Evolutionary conservation across 1,140 invertebrate genomes (phyloP).

Genomic region (Aporrectodea caliginosa): DNA sequence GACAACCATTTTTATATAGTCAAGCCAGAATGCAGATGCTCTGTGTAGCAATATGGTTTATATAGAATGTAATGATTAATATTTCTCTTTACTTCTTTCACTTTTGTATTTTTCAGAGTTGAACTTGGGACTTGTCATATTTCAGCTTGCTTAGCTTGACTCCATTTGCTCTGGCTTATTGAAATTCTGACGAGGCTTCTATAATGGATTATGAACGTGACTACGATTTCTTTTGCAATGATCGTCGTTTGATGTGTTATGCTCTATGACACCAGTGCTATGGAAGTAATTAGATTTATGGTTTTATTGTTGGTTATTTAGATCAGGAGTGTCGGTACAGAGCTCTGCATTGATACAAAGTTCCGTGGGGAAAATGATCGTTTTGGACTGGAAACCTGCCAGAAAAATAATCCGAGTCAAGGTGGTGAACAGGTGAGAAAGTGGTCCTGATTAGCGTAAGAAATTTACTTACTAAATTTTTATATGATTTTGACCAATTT

Average conservation of each 20-base stretch:
- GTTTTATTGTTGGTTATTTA: conserved; percentile 13
- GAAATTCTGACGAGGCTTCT: background rate
- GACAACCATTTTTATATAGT: too few species aligned
- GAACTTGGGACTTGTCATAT: background rate
- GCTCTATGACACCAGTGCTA: too few species aligned
- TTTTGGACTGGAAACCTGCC: conserved; percentile 64
- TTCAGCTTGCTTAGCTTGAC: background rate
- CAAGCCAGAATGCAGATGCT: too few species aligned
- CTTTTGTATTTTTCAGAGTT: too few species aligned
- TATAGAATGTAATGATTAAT: too few species aligned
- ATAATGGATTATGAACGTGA: background rate
- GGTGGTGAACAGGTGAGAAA: conserved; percentile 59
- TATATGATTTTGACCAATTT: background rate
- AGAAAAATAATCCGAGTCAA: conserved; percentile 60
- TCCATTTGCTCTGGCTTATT: background rate
- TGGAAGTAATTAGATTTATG: too few species aligned
- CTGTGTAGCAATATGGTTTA: too few species aligned
- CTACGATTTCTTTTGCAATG: background rate
- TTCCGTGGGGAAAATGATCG: conserved; percentile 65
- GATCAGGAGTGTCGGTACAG: conserved; percentile 61
- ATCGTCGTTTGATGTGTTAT: too few species aligned
- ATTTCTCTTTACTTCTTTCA: too few species aligned
- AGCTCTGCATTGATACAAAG: conserved; percentile 73
- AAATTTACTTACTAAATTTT: background rate
- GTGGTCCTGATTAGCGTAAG: background rate